Conservation (phyloP, 2,113 vertebrate genomes). For the Paralichthys olivaceus region DNA sequence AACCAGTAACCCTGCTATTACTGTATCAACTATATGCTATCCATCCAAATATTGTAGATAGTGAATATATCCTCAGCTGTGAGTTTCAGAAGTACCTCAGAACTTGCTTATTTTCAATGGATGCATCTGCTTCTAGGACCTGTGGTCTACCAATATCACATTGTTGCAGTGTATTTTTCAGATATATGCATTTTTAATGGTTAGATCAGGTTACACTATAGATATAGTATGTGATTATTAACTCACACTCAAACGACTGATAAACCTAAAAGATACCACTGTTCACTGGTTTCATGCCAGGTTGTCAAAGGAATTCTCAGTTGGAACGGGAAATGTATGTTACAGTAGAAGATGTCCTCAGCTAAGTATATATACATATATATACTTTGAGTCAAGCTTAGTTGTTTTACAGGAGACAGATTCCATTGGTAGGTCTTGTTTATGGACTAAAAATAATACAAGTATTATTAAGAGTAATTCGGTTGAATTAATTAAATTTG, state of each 20-base stretch:
- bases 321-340: slow-evolving; percentile 14
- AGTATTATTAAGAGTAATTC: neutral
- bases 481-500: neutral
- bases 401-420: slow-evolving; percentile 33
- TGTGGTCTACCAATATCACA: slow-evolving; percentile 54
- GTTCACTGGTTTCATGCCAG: slow-evolving; percentile 58
- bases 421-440: slow-evolving; percentile 40
- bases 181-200: slow-evolving; percentile 74
- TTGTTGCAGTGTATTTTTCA: slow-evolving; percentile 66
- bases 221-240: slow-evolving; percentile 38
- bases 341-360: slow-evolving; percentile 52
- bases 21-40: slow-evolving; percentile 73
- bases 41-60: slow-evolving; percentile 81
- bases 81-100: slow-evolving; percentile 79
- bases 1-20: slow-evolving; percentile 66
- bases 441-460: neutral
- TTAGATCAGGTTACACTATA: slow-evolving; percentile 66
- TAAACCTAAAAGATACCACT: slow-evolving; percentile 48
- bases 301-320: slow-evolving; percentile 40
- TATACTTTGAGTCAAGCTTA: neutral
- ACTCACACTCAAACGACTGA: slow-evolving; percentile 41
- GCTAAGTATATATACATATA: slow-evolving; percentile 1
- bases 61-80: slow-evolving; percentile 73
- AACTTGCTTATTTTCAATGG: slow-evolving; percentile 63
- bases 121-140: slow-evolving; percentile 70